phyloP scores from a whole-genome alignment of 2,888 invertebrate genomes.

The Abrostola triplasia region DNA sequence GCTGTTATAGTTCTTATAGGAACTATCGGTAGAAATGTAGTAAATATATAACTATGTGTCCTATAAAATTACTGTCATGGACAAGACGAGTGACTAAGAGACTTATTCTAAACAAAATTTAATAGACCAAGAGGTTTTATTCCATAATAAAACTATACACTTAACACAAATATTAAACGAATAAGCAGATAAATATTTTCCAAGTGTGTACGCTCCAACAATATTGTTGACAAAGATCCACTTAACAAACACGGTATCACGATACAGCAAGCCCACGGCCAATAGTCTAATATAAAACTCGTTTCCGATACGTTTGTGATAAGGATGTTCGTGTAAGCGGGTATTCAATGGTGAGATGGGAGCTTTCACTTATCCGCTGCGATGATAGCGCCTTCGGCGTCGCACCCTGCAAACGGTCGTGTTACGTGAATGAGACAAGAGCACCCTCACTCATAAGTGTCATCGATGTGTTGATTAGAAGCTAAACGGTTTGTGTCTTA shows the following conservation, averaged over 20 bases:
- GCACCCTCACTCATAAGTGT: conserved; percentile 43
- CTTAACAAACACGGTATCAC: conserved; percentile 30
- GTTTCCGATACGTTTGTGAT: conserved; percentile 60
- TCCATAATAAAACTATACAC: no score
- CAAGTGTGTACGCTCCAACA: conserved; percentile 7
- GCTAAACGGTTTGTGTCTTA: conserved; percentile 16
- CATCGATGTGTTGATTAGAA: conserved; percentile 45
- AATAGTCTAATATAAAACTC: conserved; percentile 52
- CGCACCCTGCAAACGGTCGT: conserved; percentile 42
- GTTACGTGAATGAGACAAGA: conserved; percentile 38
- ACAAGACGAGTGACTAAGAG: no score
- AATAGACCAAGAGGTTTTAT: no score
- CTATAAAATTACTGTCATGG: no score
- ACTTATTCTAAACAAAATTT: no score
- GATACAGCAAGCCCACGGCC: conserved; percentile 30
- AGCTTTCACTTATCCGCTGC: conserved; percentile 61
- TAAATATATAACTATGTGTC: neutral
- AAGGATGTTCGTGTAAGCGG: conserved; percentile 58
- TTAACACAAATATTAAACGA: no score
- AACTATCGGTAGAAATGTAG: neutral
- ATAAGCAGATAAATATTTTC: no score
- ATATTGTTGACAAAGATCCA: conserved; percentile 23
- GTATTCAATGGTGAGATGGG: conserved; percentile 59
- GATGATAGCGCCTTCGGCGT: conserved; percentile 57
- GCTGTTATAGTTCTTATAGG: no score